Conservation (phyloP, 2,113 vertebrate genomes). For the Oreochromis tanganicae region DNA sequence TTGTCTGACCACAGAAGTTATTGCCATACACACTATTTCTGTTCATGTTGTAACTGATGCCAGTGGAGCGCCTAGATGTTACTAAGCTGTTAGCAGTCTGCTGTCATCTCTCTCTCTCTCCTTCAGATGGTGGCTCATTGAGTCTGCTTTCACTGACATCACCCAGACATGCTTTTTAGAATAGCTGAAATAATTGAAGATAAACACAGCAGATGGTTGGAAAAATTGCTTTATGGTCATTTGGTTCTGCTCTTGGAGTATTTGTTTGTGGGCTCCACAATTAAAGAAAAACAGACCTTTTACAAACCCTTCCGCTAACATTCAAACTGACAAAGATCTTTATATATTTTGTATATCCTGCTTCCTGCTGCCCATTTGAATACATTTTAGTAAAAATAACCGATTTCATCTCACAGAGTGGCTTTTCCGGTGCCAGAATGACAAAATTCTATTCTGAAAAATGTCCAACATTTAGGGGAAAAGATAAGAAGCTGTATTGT, state of each 20-base stretch:
- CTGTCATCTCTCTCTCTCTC: constrained; percentile 25
- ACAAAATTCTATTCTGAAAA: neutral
- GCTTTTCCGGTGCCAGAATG: neutral
- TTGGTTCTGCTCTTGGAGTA: neutral
- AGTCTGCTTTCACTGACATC: constrained; percentile 6
- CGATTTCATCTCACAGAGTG: neutral
- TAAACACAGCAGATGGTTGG: neutral
- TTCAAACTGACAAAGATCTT: neutral
- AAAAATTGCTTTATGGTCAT: neutral
- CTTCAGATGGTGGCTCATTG: neutral
- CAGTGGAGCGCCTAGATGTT: constrained; percentile 16
- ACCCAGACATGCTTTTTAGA: neutral
- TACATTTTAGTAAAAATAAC: neutral
- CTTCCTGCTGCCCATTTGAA: neutral
- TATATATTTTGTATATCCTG: neutral
- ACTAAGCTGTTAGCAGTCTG: constrained; percentile 44
- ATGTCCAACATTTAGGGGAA: neutral
- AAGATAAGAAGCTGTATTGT: neutral
- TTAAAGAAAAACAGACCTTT: neutral
- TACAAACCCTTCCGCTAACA: neutral
- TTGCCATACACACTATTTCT: neutral
- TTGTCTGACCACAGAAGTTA: neutral
- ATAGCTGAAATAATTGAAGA: neutral
- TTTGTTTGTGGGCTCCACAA: neutral
- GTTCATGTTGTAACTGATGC: constrained; percentile 34